phyloP scores from a whole-genome alignment of 2,113 vertebrate species.

The Mus pahari region DNA sequence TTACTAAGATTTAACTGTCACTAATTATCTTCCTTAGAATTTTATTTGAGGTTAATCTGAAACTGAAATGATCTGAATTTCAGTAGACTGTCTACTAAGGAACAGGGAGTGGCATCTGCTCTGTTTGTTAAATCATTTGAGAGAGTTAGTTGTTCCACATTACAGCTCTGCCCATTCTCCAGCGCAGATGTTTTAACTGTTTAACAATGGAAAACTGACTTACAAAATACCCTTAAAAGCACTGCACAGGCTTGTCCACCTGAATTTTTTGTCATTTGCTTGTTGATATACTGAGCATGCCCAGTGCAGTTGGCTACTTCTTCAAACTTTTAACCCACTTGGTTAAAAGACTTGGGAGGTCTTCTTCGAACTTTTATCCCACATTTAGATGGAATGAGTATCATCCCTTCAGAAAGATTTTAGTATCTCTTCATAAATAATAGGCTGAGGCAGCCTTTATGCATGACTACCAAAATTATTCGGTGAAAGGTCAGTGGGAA shows the following conservation, averaged over 20 bases:
- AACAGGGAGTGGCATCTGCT: neutral
- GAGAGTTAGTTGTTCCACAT: neutral
- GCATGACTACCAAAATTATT: neutral
- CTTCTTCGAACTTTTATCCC: no score
- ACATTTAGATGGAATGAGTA: neutral
- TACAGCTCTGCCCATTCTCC: neutral
- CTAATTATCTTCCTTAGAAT: neutral
- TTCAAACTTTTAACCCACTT: no score
- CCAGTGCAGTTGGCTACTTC: neutral
- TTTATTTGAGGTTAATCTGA: constrained; percentile 18
- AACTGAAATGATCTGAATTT: neutral
- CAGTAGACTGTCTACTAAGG: neutral
- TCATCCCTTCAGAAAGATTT: neutral
- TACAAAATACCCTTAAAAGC: neutral
- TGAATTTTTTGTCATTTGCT: neutral
- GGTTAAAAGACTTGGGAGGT: no score
- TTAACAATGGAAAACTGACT: neutral
- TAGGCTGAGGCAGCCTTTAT: neutral
- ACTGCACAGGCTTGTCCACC: neutral
- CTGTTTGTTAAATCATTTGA: neutral
- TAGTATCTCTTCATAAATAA: neutral
- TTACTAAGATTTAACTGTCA: neutral
- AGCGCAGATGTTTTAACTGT: neutral
- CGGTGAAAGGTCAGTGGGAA: constrained; percentile 14
- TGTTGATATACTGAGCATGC: neutral